These are phyloP conservation scores for Dasypogon diadema DNA, from an alignment of 2,888 invertebrate genomes.

Conservation along the genomic window DNA sequence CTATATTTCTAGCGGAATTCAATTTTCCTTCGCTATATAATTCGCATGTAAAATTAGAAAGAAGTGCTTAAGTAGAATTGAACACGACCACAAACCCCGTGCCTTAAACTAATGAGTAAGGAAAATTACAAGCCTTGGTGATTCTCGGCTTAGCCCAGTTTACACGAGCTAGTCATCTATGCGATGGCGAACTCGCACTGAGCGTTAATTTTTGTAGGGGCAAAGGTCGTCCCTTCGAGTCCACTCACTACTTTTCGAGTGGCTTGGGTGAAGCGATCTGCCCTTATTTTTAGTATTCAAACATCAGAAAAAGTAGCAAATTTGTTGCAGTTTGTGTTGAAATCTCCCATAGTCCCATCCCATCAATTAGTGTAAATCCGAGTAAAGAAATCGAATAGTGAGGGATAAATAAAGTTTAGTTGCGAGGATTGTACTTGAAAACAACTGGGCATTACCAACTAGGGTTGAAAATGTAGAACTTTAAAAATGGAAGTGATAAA, in stretches of 20 bases:
- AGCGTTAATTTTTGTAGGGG: constrained; percentile 50
- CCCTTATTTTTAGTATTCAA: constrained; percentile 19
- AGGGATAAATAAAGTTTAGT: no score
- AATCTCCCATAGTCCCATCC: no score
- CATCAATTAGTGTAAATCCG: no score
- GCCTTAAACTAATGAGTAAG: constrained; percentile 53
- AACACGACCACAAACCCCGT: background rate
- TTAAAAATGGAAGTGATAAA: no score
- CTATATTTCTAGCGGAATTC: no score
- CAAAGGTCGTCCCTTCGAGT: constrained; percentile 51
- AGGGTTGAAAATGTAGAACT: no score
- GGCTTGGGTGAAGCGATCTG: constrained; percentile 49
- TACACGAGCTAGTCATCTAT: background rate
- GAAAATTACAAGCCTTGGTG: constrained; percentile 52
- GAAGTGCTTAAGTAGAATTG: background rate
- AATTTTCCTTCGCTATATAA: constrained; percentile 16
- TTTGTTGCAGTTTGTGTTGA: no score
- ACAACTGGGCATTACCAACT: no score
- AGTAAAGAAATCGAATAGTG: no score
- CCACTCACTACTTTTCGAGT: constrained; percentile 44
- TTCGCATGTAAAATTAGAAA: background rate
- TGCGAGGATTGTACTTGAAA: no score
- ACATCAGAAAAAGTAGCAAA: no score
- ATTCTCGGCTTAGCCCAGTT: constrained; percentile 43
- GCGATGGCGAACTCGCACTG: background rate